A percentile compares a stretch with the other conserved stretches of the same genome.
These are phyloP conservation scores for Elgaria multicarinata DNA, from an alignment of 2,113 vertebrate genomes.

Conservation along the genomic window DNA sequence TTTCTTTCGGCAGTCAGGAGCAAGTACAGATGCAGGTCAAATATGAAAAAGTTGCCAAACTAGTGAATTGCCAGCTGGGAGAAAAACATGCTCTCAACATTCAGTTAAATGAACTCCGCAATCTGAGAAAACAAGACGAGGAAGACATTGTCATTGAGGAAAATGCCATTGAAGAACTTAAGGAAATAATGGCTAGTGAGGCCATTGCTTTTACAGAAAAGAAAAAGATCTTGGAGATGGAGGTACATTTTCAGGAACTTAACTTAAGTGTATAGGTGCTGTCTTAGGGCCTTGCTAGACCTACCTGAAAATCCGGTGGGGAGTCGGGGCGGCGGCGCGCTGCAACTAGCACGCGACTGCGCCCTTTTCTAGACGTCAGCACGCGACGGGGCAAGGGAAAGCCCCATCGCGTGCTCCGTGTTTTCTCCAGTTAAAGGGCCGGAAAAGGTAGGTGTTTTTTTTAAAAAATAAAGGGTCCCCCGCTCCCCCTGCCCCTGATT, in stretches of 20 bases:
- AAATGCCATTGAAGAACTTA: slow-evolving; percentile 26
- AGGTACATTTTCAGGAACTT: slow-evolving; percentile 52
- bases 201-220: slow-evolving; percentile 51
- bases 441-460: too few relatives aligned
- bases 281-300: too few relatives aligned
- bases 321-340: too few relatives aligned
- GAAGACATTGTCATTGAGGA: slow-evolving; percentile 48
- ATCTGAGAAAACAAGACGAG: slow-evolving; percentile 49
- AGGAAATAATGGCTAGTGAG: slow-evolving; percentile 53
- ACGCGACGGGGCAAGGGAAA: too few relatives aligned
- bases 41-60: slow-evolving; percentile 54
- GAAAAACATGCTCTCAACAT: slow-evolving; percentile 58
- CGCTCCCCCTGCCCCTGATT: too few relatives aligned
- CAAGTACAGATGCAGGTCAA: slow-evolving; percentile 38
- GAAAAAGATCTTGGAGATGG: slow-evolving; percentile 32
- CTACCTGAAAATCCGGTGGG: too few relatives aligned
- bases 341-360: too few relatives aligned
- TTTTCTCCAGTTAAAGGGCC: too few relatives aligned
- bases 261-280: background rate
- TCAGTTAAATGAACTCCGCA: slow-evolving; percentile 63
- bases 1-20: slow-evolving; percentile 58
- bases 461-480: too few relatives aligned
- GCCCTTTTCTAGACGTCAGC: too few relatives aligned
- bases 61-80: slow-evolving; percentile 70
- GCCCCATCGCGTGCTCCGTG: too few relatives aligned